phyloP scores from a whole-genome alignment of 2,797 vertebrate species.

The Naso thynnoides region DNA sequence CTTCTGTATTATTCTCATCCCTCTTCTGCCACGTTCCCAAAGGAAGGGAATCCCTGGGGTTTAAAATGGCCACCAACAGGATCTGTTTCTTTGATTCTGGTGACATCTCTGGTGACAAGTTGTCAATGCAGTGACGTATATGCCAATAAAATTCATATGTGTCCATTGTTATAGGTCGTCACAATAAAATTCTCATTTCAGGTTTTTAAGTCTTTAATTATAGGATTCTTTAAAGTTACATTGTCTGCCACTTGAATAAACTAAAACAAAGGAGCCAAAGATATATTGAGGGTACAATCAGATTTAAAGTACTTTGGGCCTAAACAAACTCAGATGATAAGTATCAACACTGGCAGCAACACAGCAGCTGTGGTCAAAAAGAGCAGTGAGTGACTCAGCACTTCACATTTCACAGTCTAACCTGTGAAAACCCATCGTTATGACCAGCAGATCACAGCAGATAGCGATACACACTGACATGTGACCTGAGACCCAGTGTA shows the following conservation, averaged over 20 bases:
- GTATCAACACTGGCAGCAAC: constrained; percentile 10
- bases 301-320: constrained; percentile 17
- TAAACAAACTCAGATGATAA: constrained; percentile 28
- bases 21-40: constrained; percentile 62
- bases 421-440: constrained; percentile 5
- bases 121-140: constrained; percentile 6
- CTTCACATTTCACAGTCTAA: constrained; percentile 15
- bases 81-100: constrained; percentile 39
- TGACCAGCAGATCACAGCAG: too few species aligned
- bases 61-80: constrained; percentile 26
- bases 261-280: constrained; percentile 1
- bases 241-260: neutral
- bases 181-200: neutral
- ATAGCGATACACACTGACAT: too few species aligned
- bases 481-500: too few species aligned
- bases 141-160: neutral
- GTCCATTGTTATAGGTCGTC: neutral
- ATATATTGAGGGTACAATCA: constrained; percentile 4
- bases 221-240: neutral
- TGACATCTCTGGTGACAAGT: constrained; percentile 45
- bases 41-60: constrained; percentile 72
- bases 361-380: neutral
- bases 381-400: neutral
- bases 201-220: neutral
- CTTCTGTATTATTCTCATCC: constrained; percentile 66